Percentiles rank a stretch among this genome's conserved stretches.
Evolutionary conservation across 92 coral and sea anemone genomes (phyloP).

Genomic region (Palythoa grandiflora): DNA sequence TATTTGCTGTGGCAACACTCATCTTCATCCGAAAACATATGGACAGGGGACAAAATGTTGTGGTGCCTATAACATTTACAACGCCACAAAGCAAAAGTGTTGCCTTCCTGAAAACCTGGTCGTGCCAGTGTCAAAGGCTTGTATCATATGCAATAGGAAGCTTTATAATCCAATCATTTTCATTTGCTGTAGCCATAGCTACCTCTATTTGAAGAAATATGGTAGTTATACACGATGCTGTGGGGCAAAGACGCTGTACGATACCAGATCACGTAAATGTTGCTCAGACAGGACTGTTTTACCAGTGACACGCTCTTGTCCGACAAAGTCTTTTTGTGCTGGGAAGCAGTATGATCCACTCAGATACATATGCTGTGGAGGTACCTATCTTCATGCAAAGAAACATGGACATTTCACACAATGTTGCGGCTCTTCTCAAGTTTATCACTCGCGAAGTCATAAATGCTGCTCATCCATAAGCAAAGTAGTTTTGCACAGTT

Average conservation of each 20-base stretch:
- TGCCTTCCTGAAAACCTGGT: constrained; percentile 20
- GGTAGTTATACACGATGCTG: constrained; percentile 19
- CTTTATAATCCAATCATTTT: constrained; percentile 13
- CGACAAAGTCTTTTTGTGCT: constrained; percentile 4
- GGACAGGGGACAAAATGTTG: constrained; percentile 16
- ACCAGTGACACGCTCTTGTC: constrained; percentile 13
- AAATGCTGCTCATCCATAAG: constrained; percentile 10
- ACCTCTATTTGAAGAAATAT: constrained; percentile 18
- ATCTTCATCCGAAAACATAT: background rate
- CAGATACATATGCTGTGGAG: constrained; percentile 35
- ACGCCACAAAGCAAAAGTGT: constrained; percentile 13
- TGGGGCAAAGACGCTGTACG: constrained; percentile 17
- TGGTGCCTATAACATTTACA: background rate
- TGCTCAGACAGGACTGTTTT: constrained; percentile 30
- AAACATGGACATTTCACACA: constrained; percentile 33
- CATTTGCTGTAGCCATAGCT: constrained; percentile 23
- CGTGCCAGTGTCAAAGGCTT: constrained; percentile 2
- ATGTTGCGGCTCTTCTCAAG: constrained; percentile 10
- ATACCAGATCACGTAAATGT: constrained; percentile 2
- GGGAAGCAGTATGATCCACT: constrained; percentile 23
- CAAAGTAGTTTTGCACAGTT: constrained; percentile 25
- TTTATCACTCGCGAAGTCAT: constrained; percentile 7
- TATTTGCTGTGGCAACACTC: constrained; percentile 13
- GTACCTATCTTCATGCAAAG: background rate
- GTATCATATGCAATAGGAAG: constrained; percentile 15